Conservation (phyloP, 2,113 vertebrate species). For the Galbula dea region DNA sequence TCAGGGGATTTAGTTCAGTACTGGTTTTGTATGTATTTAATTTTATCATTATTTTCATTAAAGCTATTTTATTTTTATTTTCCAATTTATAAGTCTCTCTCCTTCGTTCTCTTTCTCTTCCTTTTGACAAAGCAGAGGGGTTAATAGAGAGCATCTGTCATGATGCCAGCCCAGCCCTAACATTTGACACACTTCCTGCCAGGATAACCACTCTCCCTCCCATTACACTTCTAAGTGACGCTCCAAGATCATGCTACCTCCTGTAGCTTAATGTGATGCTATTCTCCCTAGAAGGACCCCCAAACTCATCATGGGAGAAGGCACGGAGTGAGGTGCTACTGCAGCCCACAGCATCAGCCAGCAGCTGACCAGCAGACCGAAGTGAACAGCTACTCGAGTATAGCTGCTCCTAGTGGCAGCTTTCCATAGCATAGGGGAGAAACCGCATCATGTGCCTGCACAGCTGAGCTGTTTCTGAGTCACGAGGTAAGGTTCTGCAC, state of each 20-base stretch:
- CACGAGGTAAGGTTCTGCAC: not conserved
- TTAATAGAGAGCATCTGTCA: too few species aligned
- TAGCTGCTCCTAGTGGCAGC: not conserved
- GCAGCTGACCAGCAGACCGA: not conserved
- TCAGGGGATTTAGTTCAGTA: too few species aligned
- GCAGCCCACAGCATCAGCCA: not conserved
- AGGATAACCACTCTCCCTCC: not conserved
- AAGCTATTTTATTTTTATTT: too few species aligned
- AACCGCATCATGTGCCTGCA: rapidly evolving
- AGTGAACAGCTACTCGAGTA: rapidly evolving
- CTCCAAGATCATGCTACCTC: not conserved
- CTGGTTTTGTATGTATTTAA: too few species aligned
- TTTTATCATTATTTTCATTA: too few species aligned
- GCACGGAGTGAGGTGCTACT: not conserved
- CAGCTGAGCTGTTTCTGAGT: not conserved
- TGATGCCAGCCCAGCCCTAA: too few species aligned
- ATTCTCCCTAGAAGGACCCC: not conserved
- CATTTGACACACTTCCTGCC: not conserved
- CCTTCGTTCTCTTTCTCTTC: too few species aligned
- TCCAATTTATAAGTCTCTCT: too few species aligned
- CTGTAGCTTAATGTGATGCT: not conserved
- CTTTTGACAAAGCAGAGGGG: too few species aligned
- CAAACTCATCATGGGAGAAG: rapidly evolving
- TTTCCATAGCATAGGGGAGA: rapidly evolving
- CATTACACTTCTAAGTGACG: not conserved